phyloP scores from a whole-genome alignment of 2,797 vertebrate species.

The Takifugu ocellatus region DNA sequence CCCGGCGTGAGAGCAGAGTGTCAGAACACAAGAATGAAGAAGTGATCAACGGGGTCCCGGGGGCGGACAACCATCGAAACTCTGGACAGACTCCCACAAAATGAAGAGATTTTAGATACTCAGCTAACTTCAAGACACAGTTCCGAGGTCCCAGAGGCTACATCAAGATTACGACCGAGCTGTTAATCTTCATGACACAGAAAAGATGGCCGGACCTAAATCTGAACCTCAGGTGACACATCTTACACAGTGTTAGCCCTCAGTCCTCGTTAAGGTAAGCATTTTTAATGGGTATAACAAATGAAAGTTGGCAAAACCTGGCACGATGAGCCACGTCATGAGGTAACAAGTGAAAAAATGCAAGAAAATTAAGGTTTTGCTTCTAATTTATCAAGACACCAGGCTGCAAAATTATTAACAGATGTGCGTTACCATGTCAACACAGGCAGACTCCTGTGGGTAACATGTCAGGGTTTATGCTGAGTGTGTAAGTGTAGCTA shows the following conservation, averaged over 20 bases:
- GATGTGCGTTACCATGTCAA: conserved; percentile 43
- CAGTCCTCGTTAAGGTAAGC: no score
- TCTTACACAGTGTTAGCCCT: conserved; percentile 35
- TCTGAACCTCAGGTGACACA: conserved; percentile 27
- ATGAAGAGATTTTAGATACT: conserved; percentile 40
- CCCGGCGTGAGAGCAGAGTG: conserved; percentile 21
- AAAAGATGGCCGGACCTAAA: conserved; percentile 48
- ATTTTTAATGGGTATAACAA: no score
- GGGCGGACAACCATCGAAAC: conserved; percentile 9
- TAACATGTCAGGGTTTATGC: conserved; percentile 36
- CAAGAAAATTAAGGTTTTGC: conserved; percentile 21
- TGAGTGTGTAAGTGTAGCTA: conserved; percentile 39
- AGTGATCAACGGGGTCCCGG: conserved; percentile 36
- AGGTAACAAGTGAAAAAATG: conserved; percentile 32
- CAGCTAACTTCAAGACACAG: conserved; percentile 45
- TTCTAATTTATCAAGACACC: conserved; percentile 34
- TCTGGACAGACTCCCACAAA: conserved; percentile 47
- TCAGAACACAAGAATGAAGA: conserved; percentile 52
- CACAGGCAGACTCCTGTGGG: conserved; percentile 19
- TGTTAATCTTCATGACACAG: conserved; percentile 64
- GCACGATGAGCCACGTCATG: no score
- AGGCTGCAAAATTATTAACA: conserved; percentile 46
- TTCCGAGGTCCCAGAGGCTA: conserved; percentile 47
- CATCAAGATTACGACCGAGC: conserved; percentile 37
- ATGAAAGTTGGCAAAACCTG: no score